phyloP scores from a whole-genome alignment of 2,888 invertebrate species.

The Liopterus haemorrhoidalis region DNA sequence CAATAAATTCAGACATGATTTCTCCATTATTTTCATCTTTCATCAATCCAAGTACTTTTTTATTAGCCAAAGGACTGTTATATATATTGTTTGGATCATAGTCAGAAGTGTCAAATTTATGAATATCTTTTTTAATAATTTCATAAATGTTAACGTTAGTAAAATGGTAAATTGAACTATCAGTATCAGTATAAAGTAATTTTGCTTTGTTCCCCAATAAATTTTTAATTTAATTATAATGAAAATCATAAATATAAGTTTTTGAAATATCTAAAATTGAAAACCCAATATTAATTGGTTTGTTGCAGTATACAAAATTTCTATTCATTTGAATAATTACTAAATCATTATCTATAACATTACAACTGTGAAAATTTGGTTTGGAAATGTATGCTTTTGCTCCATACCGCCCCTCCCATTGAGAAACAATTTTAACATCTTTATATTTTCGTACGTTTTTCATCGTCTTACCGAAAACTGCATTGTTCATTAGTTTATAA shows the following conservation, averaged over 20 bases:
- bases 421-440: no score
- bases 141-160: constrained; percentile 20
- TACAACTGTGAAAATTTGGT: no score
- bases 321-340: no score
- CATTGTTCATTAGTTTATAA: no score
- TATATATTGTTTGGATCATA: constrained; percentile 29
- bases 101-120: constrained; percentile 31
- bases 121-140: constrained; percentile 21
- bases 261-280: constrained; percentile 34
- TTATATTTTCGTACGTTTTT: no score
- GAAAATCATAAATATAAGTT: constrained; percentile 36
- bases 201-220: constrained; percentile 23
- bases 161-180: constrained; percentile 26
- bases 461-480: no score
- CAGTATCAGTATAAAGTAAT: no score
- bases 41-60: constrained; percentile 37
- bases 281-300: constrained; percentile 34
- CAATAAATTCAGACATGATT: constrained; percentile 36
- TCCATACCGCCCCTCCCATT: no score
- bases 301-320: no score
- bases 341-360: no score
- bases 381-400: no score
- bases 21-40: constrained; percentile 37
- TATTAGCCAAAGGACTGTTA: constrained; percentile 32
- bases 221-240: constrained; percentile 30